phyloP scores from a whole-genome alignment of 2,113 vertebrate genomes.

The Balaeniceps rex region DNA sequence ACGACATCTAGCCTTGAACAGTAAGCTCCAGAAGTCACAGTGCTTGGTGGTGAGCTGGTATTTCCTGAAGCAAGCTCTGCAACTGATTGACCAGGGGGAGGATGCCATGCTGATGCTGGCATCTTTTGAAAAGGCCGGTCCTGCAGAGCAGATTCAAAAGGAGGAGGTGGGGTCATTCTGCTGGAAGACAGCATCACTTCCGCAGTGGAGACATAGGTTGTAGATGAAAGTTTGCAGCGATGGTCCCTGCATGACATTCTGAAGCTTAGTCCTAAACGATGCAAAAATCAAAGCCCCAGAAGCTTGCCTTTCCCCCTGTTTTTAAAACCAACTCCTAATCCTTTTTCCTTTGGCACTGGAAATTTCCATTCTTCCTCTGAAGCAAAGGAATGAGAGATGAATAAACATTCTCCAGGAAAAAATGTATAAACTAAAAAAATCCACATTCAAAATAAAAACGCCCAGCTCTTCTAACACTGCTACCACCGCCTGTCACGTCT shows the following conservation, averaged over 20 bases:
- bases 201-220: constrained; percentile 56
- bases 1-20: constrained; percentile 63
- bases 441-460: not conserved
- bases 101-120: not conserved
- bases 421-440: not conserved
- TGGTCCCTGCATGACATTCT: constrained; percentile 58
- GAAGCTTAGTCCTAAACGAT: constrained; percentile 19
- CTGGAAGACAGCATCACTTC: constrained; percentile 59
- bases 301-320: not conserved
- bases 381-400: constrained; percentile 22
- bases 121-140: constrained; percentile 14
- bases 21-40: constrained; percentile 29
- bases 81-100: not conserved
- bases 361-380: constrained; percentile 61
- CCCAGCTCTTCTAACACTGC: not conserved
- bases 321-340: constrained; percentile 52
- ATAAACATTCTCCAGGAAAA: constrained; percentile 23
- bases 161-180: not conserved
- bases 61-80: not conserved
- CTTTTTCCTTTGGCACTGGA: constrained; percentile 53
- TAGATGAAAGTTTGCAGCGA: constrained; percentile 12
- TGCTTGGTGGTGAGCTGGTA: not conserved
- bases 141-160: constrained; percentile 6
- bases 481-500: constrained; percentile 13
- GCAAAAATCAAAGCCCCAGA: constrained; percentile 30